Evolutionary conservation across 2,113 vertebrate genomes (phyloP), one percentile per base, ranked within the genome.

Genomic region (Haemorhous mexicanus): DNA sequence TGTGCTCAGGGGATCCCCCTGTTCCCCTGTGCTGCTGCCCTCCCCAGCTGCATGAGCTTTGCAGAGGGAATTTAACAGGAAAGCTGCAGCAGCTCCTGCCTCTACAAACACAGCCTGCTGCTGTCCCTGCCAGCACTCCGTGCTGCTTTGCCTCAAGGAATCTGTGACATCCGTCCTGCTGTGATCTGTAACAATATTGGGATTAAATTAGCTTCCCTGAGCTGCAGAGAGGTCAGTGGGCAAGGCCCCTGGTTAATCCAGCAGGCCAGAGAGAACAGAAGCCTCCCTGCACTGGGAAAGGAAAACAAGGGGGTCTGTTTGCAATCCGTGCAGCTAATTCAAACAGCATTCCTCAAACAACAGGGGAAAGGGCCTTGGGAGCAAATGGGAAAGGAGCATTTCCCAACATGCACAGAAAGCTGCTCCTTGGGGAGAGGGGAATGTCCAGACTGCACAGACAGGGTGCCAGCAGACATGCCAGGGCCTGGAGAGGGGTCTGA

Each of bases 241-340:
- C 41, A 83, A 96, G 93, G 94, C 93, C 92, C 76, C 89, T 14
- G 86, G 90, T 96, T 96, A 97, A 96, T 97, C 92, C 96, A 96
- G 83, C 93, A 61, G 79, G 93, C 90, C 93, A 90, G 74, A 89
- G 93, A 93, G 96, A 96, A 96, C 90, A 95, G 96, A 94, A 95
- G 94, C 95, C 94, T 97, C 93, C 73, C 92, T 92, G 88, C 94
- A 87, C 30, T 53, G 94, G 94, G 93, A 97, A 97, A 97, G 93
- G 94, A 96, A 97, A 97, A 96, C 94, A 96, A 96, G 72, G 3
- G 92, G 93, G 88, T 96, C 96, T 96, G 92, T 96, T 97, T 97
- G 96, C 94, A 96, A 96, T 96, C 90, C 79, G 2, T 85, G 82
- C 87, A 91, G 96, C 94, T 94, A 96, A 97, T 96, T 97, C 96